Evolutionary conservation across 2,797 vertebrate species (phyloP).

Genomic region (Eupleurogrammus muticus): DNA sequence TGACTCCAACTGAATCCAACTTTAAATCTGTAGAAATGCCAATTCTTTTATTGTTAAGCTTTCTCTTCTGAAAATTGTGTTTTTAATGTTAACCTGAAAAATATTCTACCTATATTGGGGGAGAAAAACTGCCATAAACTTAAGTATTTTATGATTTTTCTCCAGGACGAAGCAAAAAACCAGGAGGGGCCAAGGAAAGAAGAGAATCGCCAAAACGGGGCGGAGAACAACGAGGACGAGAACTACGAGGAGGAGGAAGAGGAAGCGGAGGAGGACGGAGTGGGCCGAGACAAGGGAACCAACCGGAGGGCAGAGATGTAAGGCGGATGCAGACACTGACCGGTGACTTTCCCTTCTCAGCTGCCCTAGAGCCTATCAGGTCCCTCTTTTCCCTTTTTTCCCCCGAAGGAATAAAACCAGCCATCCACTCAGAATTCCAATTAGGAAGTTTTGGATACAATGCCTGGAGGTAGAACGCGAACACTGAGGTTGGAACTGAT

Average conservation of each 20-base stretch:
- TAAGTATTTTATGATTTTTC: not conserved
- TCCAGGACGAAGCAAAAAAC: conserved; percentile 76
- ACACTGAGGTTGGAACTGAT: conserved; percentile 56
- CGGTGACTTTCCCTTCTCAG: conserved; percentile 50
- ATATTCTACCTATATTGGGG: not conserved
- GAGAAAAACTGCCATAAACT: not conserved
- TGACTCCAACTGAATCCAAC: not conserved
- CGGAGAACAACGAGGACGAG: conserved; percentile 83
- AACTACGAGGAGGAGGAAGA: conserved; percentile 93
- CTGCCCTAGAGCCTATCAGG: conserved; percentile 29
- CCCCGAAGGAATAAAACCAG: conserved; percentile 54
- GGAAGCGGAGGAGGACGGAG: conserved; percentile 84
- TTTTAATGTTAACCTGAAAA: not conserved
- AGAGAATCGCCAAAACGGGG: conserved; percentile 74
- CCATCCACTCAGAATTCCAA: conserved; percentile 47
- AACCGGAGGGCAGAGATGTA: conserved; percentile 94
- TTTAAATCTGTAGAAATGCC: too few species aligned
- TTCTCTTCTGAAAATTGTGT: not conserved
- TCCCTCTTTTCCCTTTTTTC: conserved; percentile 35
- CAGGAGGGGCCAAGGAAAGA: conserved; percentile 77
- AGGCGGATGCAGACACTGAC: conserved; percentile 44
- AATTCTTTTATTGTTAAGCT: not conserved
- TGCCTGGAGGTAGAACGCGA: conserved; percentile 41
- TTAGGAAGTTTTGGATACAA: conserved; percentile 41
- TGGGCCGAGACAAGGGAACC: conserved; percentile 76